Evolutionary conservation across 64 coral and sea anemone genomes (phyloP), one percentile per base, ranked within the genome.

Genomic region (Montipora sp.): DNA sequence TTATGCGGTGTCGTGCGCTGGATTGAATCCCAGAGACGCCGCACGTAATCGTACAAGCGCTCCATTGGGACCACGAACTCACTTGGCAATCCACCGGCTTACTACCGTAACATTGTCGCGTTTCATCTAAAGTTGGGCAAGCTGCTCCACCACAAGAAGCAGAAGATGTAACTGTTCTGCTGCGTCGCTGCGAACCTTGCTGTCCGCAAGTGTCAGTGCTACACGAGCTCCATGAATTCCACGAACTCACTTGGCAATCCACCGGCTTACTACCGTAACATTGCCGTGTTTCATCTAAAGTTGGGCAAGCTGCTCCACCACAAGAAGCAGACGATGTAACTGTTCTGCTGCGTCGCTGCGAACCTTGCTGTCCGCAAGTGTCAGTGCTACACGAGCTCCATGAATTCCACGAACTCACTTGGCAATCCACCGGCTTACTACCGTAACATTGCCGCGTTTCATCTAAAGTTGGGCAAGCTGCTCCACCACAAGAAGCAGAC

Each of bases 61-160:
- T 83, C 80, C 80, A 83, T 3, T 66, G 23, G 5, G 59, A 66
- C 80, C 80, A 83, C 12, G 59, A 67, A 14, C 80, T 67, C 0
- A 83, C 11, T 47, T 45, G 57, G 24, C 80, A 83, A 12, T 83
- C 27, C 4, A 16, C 23, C 47, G 0, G 24, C 47, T 5, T 66
- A 9, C 7, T 47, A 3, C 11, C 3, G 51, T 21, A 46, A 67
- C 80, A 83, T 36, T 14, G 16, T 0, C 80, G 57, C 66, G 80
- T 46, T 67, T 83, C 80, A 14, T 66, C 8, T 8, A 83, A 67
- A 11, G 0, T 4, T 1, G 80, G 80, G 15, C 80, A 83, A 45
- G 19, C 11, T 16, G 57, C 14, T 7, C 80, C 80, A 12, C 80
- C 80, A 47, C 80, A 83, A 7, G 58, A 47, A 14, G 80, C 1